Percentiles rank a stretch among this genome's conserved stretches.
phyloP scores from a whole-genome alignment of 2,888 invertebrate species.

The Mamestra brassicae region DNA sequence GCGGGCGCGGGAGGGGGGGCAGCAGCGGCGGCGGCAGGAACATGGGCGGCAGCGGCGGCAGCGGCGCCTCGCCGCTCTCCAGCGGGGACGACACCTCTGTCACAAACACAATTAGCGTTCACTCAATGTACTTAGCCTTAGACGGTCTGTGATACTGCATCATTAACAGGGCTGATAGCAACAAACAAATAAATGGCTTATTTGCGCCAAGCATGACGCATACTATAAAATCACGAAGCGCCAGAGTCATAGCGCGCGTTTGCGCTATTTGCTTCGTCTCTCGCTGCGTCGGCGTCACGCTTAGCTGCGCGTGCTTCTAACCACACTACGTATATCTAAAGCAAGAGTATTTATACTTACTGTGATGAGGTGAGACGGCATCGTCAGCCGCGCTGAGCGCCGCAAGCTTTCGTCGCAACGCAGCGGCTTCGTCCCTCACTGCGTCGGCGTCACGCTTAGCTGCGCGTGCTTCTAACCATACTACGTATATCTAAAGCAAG shows the following conservation, averaged over 20 bases:
- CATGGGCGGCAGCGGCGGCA: constrained; percentile 85
- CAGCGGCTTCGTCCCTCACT: background rate
- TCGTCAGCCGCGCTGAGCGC: background rate
- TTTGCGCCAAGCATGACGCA: too few relatives aligned
- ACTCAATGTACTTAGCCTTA: too few relatives aligned
- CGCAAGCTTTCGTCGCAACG: constrained; percentile 60
- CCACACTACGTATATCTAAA: constrained; percentile 90
- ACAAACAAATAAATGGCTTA: too few relatives aligned
- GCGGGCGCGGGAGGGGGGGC: constrained; percentile 82
- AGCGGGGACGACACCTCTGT: constrained; percentile 91
- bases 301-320: constrained; percentile 95
- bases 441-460: background rate
- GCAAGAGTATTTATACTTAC: constrained; percentile 56
- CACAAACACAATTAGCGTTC: constrained; percentile 20
- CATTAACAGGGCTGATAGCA: too few relatives aligned
- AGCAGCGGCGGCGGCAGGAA: constrained; percentile 88
- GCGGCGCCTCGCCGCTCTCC: constrained; percentile 68
- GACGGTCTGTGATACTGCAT: too few relatives aligned
- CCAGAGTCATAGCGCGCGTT: too few relatives aligned
- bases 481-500: constrained; percentile 38
- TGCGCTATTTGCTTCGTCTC: constrained; percentile 84
- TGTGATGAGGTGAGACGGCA: constrained; percentile 68
- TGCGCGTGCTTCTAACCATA: background rate
- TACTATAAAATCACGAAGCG: too few relatives aligned
- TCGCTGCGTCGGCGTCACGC: constrained; percentile 94